Percentiles rank a stretch among this genome's conserved stretches.
These are phyloP conservation scores for Prunella fulvescens DNA, from an alignment of 2,113 vertebrate genomes.

Conservation along the genomic window DNA sequence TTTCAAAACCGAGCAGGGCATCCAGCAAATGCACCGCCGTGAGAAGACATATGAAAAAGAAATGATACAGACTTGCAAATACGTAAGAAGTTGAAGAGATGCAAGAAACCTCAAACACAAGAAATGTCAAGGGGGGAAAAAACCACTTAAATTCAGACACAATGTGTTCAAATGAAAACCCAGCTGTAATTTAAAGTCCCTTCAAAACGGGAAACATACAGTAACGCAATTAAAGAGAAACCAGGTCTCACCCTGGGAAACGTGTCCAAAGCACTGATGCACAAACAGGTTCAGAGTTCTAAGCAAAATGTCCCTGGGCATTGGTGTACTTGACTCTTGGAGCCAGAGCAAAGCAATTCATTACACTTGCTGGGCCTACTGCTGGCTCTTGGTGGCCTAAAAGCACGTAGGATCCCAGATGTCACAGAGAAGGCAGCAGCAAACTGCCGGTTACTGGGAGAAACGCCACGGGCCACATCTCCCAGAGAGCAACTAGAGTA, in stretches of 20 bases:
- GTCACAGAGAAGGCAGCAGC: constrained; percentile 13
- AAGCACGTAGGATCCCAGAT: constrained; percentile 31
- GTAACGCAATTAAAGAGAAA: constrained; percentile 53
- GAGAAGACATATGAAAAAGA: constrained; percentile 65
- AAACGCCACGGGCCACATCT: neutral
- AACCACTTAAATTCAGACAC: constrained; percentile 53
- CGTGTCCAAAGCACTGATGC: constrained; percentile 46
- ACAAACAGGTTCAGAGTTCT: constrained; percentile 64
- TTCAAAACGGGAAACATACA: constrained; percentile 60
- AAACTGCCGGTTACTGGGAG: constrained; percentile 43
- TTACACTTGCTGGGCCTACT: constrained; percentile 55
- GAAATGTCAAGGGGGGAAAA: constrained; percentile 45
- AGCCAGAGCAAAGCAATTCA: constrained; percentile 65
- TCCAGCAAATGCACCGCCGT: constrained; percentile 56
- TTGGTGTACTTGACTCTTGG: constrained; percentile 64
- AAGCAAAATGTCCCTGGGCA: constrained; percentile 68
- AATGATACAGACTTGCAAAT: constrained; percentile 65
- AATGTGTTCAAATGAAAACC: constrained; percentile 56
- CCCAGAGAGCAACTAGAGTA: neutral
- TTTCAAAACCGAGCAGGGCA: constrained; percentile 57
- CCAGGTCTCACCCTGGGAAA: constrained; percentile 32
- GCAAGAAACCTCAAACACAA: constrained; percentile 66
- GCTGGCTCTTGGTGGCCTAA: neutral
- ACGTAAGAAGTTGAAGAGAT: constrained; percentile 62
- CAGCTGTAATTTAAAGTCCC: constrained; percentile 56